Percentiles rank a stretch among this genome's conserved stretches.
Evolutionary conservation across 2,113 vertebrate genomes (phyloP).

Genomic region (Glaucomys volans): DNA sequence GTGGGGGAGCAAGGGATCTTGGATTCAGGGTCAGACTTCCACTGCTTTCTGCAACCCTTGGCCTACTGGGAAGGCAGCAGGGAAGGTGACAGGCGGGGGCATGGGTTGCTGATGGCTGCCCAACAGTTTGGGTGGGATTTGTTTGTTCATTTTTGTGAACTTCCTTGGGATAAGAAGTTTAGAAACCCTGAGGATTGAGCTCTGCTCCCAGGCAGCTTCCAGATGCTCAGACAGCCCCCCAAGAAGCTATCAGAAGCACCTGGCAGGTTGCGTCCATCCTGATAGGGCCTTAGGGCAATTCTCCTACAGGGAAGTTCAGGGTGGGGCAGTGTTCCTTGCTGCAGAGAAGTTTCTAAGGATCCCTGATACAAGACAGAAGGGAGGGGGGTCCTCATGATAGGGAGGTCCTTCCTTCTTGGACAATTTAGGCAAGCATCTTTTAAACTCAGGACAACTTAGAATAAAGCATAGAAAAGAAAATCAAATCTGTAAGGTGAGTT

Average conservation of each 20-base stretch:
- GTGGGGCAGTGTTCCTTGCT: too few relatives aligned
- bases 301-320: not conserved
- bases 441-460: not conserved
- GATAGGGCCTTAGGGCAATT: not conserved
- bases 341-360: not conserved
- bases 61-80: rapidly evolving
- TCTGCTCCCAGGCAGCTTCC: not conserved
- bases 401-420: not conserved
- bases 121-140: not conserved
- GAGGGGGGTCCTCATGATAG: not conserved
- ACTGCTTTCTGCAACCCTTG: too few relatives aligned
- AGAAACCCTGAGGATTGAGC: not conserved
- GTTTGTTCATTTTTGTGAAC: not conserved
- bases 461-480: slow-evolving; percentile 25
- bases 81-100: rapidly evolving
- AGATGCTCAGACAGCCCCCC: not conserved
- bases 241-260: not conserved
- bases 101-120: not conserved
- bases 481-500: not conserved
- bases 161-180: not conserved
- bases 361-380: not conserved
- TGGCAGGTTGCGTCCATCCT: not conserved
- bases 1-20: rapidly evolving
- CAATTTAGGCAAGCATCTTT: not conserved
- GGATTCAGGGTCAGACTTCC: not conserved